phyloP scores from a whole-genome alignment of 30 jellyfish, hydroid and myxozoan genomes.

The Chrysaora quinquecirrha region DNA sequence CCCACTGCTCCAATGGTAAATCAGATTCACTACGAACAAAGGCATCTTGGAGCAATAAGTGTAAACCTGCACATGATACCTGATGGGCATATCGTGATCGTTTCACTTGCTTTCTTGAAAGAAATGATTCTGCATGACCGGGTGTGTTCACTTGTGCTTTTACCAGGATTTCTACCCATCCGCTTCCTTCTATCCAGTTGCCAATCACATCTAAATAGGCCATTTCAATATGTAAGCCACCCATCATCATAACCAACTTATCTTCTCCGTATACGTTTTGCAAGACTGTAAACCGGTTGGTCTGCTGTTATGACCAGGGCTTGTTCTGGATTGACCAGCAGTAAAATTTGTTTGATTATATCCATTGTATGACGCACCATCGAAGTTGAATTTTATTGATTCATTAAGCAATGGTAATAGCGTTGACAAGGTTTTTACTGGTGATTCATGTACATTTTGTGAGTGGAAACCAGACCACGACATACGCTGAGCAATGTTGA shows the following conservation, averaged over 20 bases:
- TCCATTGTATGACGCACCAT: neutral
- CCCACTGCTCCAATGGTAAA: slow-evolving; percentile 1
- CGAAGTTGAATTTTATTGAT: neutral
- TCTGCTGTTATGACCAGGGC: neutral
- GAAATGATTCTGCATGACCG: slow-evolving; percentile 15
- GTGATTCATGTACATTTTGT: neutral
- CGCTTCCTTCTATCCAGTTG: neutral
- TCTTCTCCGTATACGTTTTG: slow-evolving; percentile 17
- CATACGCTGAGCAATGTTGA: neutral
- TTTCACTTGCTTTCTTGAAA: neutral
- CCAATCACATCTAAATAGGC: neutral
- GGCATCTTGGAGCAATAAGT: slow-evolving; percentile 1
- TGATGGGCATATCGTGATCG: slow-evolving; percentile 23
- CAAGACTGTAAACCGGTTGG: slow-evolving; percentile 16
- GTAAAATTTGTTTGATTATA: neutral
- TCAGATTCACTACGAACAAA: neutral
- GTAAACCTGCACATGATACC: slow-evolving; percentile 5
- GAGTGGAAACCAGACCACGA: neutral
- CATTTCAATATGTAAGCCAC: slow-evolving; percentile 14
- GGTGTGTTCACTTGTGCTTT: slow-evolving; percentile 12
- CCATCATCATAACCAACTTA: slow-evolving; percentile 16
- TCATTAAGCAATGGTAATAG: neutral
- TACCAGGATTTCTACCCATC: slow-evolving; percentile 10
- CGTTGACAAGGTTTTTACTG: neutral
- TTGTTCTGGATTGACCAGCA: neutral